These are phyloP conservation scores for Iphiclides podalirius DNA, from an alignment of 2,888 invertebrate species.

Conservation along the genomic window DNA sequence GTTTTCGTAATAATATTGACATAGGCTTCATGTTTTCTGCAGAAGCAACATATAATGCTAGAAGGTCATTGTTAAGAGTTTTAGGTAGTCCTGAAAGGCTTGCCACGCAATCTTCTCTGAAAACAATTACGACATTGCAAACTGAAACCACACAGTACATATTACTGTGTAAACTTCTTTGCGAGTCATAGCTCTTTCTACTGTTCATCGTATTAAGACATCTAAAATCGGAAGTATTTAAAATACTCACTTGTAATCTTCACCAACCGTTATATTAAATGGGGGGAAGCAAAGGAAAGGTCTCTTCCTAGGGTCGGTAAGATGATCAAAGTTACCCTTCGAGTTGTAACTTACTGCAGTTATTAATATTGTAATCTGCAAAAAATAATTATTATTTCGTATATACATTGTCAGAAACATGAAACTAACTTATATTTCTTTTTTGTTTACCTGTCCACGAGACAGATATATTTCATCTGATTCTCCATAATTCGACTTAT, in stretches of 20 bases:
- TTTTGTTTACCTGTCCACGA: slow-evolving; percentile 34
- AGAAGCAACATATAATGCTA: slow-evolving; percentile 44
- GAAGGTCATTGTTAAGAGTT: slow-evolving; percentile 37
- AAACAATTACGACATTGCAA: too few species aligned
- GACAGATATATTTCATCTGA: slow-evolving; percentile 40
- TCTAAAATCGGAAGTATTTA: too few species aligned
- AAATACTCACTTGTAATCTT: slow-evolving; percentile 50
- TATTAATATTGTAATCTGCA: slow-evolving; percentile 38
- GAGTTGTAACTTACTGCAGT: slow-evolving; percentile 38
- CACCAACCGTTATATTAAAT: slow-evolving; percentile 46
- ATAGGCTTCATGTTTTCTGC: slow-evolving; percentile 44
- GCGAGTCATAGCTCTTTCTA: too few species aligned
- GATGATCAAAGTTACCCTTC: slow-evolving; percentile 41
- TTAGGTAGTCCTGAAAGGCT: slow-evolving; percentile 42
- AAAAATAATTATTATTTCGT: neutral
- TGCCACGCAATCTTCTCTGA: slow-evolving; percentile 47
- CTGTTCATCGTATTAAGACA: too few species aligned
- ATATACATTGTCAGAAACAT: too few species aligned
- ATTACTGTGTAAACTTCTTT: too few species aligned
- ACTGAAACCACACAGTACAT: too few species aligned
- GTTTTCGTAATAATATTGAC: slow-evolving; percentile 46
- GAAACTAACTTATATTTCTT: neutral
- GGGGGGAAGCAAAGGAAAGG: slow-evolving; percentile 43
- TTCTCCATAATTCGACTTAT: slow-evolving; percentile 19
- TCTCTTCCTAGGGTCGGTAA: slow-evolving; percentile 31